phyloP scores from a whole-genome alignment of 2,797 vertebrate genomes.

The Nannoperca australis region DNA sequence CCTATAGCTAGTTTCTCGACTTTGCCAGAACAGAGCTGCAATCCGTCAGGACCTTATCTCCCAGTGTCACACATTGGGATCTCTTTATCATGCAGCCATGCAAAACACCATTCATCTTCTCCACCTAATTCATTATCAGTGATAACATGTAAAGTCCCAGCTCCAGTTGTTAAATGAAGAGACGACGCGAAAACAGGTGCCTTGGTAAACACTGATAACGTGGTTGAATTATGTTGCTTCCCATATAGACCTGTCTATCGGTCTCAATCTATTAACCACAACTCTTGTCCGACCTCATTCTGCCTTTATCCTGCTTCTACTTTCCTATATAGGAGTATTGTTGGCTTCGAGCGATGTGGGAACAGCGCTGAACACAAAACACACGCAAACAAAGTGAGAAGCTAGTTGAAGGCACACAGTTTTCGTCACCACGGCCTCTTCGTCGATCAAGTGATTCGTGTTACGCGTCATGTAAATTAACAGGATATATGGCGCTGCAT shows the following conservation, averaged over 20 bases:
- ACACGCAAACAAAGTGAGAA: slow-evolving; percentile 65
- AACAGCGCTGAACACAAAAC: slow-evolving; percentile 67
- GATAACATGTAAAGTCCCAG: slow-evolving; percentile 84
- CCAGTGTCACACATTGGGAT: slow-evolving; percentile 75
- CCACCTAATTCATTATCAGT: slow-evolving; percentile 78
- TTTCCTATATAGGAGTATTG: slow-evolving; percentile 43
- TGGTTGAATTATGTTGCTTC: slow-evolving; percentile 83
- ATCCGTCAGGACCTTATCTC: slow-evolving; percentile 87
- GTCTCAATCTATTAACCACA: slow-evolving; percentile 77
- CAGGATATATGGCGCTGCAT: slow-evolving; percentile 36
- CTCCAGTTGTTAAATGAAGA: slow-evolving; percentile 73
- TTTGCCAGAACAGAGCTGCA: slow-evolving; percentile 80
- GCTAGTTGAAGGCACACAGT: slow-evolving; percentile 51
- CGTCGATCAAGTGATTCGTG: slow-evolving; percentile 67
- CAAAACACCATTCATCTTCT: slow-evolving; percentile 88
- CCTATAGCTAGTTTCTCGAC: slow-evolving; percentile 78
- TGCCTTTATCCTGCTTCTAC: slow-evolving; percentile 56
- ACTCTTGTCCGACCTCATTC: slow-evolving; percentile 63
- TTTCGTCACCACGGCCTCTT: slow-evolving; percentile 52
- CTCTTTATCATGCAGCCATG: slow-evolving; percentile 88
- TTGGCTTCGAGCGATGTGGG: slow-evolving; percentile 44
- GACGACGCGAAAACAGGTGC: slow-evolving; percentile 78
- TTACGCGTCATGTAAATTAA: slow-evolving; percentile 54
- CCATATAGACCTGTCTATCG: slow-evolving; percentile 75
- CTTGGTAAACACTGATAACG: slow-evolving; percentile 83